Evolutionary conservation across 2,113 vertebrate species (phyloP).

Genomic region (Leptocoma aspasia): DNA sequence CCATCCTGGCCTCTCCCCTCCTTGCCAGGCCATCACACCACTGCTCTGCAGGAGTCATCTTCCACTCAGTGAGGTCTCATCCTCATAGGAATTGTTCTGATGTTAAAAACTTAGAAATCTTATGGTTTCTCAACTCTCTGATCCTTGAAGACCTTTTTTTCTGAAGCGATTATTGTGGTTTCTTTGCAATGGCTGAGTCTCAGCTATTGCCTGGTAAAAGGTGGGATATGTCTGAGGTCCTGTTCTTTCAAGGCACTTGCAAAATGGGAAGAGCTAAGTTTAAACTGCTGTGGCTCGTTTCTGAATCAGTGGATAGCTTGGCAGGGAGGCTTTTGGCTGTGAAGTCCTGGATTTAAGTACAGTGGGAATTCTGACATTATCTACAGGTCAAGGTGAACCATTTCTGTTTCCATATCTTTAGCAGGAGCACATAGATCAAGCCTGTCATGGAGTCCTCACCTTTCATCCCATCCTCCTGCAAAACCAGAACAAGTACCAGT

Average conservation of each 20-base stretch:
- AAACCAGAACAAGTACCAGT: not conserved
- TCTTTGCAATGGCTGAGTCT: not conserved
- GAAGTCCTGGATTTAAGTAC: not conserved
- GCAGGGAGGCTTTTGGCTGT: not conserved
- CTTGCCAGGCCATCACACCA: not conserved
- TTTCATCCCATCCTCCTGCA: not conserved
- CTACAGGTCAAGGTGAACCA: not conserved
- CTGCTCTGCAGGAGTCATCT: not conserved
- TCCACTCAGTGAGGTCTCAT: not conserved
- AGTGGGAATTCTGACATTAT: not conserved
- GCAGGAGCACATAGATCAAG: rapidly evolving
- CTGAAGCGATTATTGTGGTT: rapidly evolving
- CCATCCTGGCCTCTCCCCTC: not conserved
- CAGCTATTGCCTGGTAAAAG: not conserved
- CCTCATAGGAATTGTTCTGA: not conserved
- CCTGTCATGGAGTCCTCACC: not conserved
- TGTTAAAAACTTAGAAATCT: not conserved
- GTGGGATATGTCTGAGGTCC: not conserved
- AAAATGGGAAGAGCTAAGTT: not conserved
- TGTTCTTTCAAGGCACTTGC: not conserved
- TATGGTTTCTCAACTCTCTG: not conserved
- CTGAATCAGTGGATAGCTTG: not conserved
- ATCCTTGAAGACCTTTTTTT: not conserved
- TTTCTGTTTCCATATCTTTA: not conserved
- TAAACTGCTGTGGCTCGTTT: not conserved